Evolutionary conservation across 2,113 vertebrate genomes (phyloP), one percentile per base, ranked within the genome.

Genomic region (Panthera uncia): DNA sequence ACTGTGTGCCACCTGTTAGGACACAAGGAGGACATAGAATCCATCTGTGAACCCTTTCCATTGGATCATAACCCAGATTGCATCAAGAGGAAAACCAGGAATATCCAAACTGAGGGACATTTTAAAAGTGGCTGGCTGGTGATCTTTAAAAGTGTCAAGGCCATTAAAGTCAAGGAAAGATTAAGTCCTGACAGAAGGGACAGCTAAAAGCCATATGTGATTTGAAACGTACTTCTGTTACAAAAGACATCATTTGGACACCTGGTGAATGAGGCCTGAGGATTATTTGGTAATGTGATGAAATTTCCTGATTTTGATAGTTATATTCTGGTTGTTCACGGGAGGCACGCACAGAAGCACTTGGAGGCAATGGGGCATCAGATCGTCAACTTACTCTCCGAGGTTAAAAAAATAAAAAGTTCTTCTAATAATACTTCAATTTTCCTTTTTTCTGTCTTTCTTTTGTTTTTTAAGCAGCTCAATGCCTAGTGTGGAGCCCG

Each of bases 1-100:
- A 8, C 3, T 29, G 3, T 3, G 19, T 7, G 8, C 4, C 18
- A 27, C 8, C 38, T 36, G 18, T 8, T 1, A 29, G 65, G 29
- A 76, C 18, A 38, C 11, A 18, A 61, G 15, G 65, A 78, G n/a
- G 48, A 16, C 41, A 14, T 1, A 50, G 71, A 19, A 7, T 6
- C 57, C 12, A 31, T 45, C 50, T 2, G 6, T 18, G 78, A 82
- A 21, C 29, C 50, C 50, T 25, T 38, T 8, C 38, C 52, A 14
- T 36, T 14, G 57, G 15, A 29, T 4, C 21, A 11, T 5, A 29
- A 29, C 23, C 3, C 9, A 48, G 63, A 33, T 3, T 0, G 3
- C 33, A 33, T n/a, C 33, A 2, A 15, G 55, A 36, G 11, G 36
- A 69, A 73, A 61, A 12, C 33, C 18, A 69, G 84, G n/a, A 1